Base-by-base conservation (phyloP, 2,113 vertebrate genomes). In the Podocnemis expansa region DNA sequence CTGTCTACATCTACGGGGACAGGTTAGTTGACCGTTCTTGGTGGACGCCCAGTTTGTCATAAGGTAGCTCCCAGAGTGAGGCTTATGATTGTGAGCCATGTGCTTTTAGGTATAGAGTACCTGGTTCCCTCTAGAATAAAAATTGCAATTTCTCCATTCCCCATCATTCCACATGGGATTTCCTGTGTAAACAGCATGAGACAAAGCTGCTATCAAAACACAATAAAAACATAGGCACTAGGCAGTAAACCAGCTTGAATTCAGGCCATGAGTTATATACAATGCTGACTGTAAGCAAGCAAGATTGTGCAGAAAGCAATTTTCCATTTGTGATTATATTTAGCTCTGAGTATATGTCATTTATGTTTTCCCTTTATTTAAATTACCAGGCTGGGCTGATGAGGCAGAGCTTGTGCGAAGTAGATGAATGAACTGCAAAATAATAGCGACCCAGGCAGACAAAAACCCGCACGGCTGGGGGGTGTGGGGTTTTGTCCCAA, bases 151-250 rank as follows among this genome's bases (percentile, higher is more conserved):
- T 73, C 43, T 34, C 70, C 63, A 70, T 22, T 38, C 19, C n/a
- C 21, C n/a, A 84, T 76, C 1, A 0, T 54, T 85, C 49, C 2
- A 21, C 25, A 54, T 0, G 0, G 17, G 52, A 83, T 83, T 85
- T 38, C 13, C 79, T 27, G 0, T 92, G 63, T 38, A 70, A 70
- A 38, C 63, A 38, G 63, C 76, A 41, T 22, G 0, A 3, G 79
- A 58, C 38, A 90, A 81, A 90, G 92, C 16, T 0, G 1, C 76
- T 22, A 2, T 49, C 25, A 0, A 3, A 3, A 89, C 38, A 27
- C 13, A 47, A 2, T 2, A 84, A 83, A 85, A 94, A 79, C 34
- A 60, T 19, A 86, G 92, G 55, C 2, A 24, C 51, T 11, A 58
- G 8, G 58, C 81, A 92, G 70, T 60, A 63, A 88, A 92, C 5